Evolutionary conservation across 2,888 invertebrate species (phyloP).

Genomic region (Stramonita haemastoma): DNA sequence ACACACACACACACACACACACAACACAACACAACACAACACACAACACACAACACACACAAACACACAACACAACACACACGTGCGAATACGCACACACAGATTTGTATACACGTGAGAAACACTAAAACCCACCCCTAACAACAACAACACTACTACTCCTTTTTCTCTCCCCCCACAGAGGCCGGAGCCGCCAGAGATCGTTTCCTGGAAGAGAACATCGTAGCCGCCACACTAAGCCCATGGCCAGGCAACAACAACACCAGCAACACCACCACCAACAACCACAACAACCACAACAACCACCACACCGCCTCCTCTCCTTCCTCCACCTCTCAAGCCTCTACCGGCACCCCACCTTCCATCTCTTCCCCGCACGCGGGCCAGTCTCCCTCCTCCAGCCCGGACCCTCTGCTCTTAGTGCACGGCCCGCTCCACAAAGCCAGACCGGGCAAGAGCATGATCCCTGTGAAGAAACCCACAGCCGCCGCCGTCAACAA

Average conservation of each 20-base stretch:
- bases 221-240: conserved; percentile 8
- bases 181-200: conserved; percentile 29
- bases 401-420: conserved; percentile 34
- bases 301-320: neutral
- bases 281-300: neutral
- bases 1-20: neutral
- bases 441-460: neutral
- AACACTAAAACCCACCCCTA: neutral
- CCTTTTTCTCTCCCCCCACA: neutral
- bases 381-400: conserved; percentile 23
- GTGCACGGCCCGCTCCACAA: neutral
- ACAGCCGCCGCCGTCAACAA: conserved; percentile 33
- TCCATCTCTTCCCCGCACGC: conserved; percentile 17
- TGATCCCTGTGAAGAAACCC: conserved; percentile 32
- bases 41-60: neutral
- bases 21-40: neutral
- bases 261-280: conserved; percentile 15
- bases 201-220: conserved; percentile 39
- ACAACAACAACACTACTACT: neutral
- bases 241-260: neutral
- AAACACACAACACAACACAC: neutral
- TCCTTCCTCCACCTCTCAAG: neutral
- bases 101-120: neutral
- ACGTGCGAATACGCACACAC: neutral
- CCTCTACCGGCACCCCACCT: conserved; percentile 1